These are phyloP conservation scores for Pogonomyrmex californicus DNA, from an alignment of 1,140 invertebrate species.

Conservation along the genomic window DNA sequence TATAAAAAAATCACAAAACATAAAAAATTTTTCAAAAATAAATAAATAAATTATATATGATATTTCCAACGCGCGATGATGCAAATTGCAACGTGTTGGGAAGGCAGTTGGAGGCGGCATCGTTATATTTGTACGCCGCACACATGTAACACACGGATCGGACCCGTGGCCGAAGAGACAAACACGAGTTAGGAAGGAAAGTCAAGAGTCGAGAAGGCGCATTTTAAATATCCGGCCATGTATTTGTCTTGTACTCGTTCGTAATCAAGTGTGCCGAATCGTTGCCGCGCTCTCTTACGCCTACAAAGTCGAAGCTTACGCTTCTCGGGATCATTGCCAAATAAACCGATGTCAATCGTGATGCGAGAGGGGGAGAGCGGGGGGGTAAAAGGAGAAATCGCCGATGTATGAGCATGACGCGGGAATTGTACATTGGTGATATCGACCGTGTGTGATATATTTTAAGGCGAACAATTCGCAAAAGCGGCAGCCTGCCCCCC, in stretches of 20 bases:
- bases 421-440: slow-evolving; percentile 32
- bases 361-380: background rate
- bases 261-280: slow-evolving; percentile 23
- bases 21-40: background rate
- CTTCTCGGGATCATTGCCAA: slow-evolving; percentile 39
- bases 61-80: background rate
- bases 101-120: background rate
- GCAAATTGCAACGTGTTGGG: background rate
- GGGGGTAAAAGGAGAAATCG: slow-evolving; percentile 40
- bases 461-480: slow-evolving; percentile 63
- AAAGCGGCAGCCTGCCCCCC: slow-evolving; percentile 49
- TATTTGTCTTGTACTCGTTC: slow-evolving; percentile 50
- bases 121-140: background rate
- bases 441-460: slow-evolving; percentile 50
- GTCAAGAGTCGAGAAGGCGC: background rate
- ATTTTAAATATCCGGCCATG: slow-evolving; percentile 29
- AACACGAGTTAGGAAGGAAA: slow-evolving; percentile 24
- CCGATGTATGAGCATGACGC: slow-evolving; percentile 31
- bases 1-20: background rate
- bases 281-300: slow-evolving; percentile 19
- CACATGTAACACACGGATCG: background rate
- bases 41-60: background rate
- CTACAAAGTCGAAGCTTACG: slow-evolving; percentile 21
- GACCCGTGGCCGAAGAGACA: background rate
- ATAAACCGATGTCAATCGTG: slow-evolving; percentile 45